Percentiles rank a stretch among this genome's conserved stretches.
phyloP scores from a whole-genome alignment of 1,140 invertebrate genomes.

The Holotrichia oblita region DNA sequence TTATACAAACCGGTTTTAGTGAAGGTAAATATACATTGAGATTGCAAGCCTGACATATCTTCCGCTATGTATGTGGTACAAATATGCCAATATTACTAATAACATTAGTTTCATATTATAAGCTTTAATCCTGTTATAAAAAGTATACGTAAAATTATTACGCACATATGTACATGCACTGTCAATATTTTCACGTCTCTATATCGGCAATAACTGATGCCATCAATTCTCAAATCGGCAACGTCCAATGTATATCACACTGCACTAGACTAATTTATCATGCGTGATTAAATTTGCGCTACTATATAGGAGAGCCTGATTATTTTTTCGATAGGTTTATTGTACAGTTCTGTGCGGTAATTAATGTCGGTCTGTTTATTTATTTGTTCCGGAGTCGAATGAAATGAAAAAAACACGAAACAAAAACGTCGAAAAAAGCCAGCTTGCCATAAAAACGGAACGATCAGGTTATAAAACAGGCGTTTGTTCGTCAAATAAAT shows the following conservation, averaged over 20 bases:
- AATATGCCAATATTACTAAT: too few relatives aligned
- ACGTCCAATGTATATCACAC: neutral
- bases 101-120: too few relatives aligned
- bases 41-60: too few relatives aligned
- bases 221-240: slow-evolving; percentile 19
- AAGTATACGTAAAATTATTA: neutral
- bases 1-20: too few relatives aligned
- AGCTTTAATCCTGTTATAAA: too few relatives aligned
- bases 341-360: neutral
- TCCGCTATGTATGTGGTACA: too few relatives aligned
- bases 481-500: slow-evolving; percentile 28
- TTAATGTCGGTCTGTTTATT: slow-evolving; percentile 6
- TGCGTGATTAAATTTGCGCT: slow-evolving; percentile 21
- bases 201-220: neutral
- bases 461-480: slow-evolving; percentile 7
- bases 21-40: too few relatives aligned
- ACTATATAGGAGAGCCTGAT: neutral
- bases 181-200: neutral
- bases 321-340: slow-evolving; percentile 22
- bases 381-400: neutral
- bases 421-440: neutral
- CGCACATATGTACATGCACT: neutral
- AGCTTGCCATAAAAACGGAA: neutral
- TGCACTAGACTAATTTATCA: slow-evolving; percentile 2
- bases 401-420: neutral